A percentile compares a stretch with the other conserved stretches of the same genome.
phyloP scores from a whole-genome alignment of 2,888 invertebrate genomes.

The Heliothis peltigera region DNA sequence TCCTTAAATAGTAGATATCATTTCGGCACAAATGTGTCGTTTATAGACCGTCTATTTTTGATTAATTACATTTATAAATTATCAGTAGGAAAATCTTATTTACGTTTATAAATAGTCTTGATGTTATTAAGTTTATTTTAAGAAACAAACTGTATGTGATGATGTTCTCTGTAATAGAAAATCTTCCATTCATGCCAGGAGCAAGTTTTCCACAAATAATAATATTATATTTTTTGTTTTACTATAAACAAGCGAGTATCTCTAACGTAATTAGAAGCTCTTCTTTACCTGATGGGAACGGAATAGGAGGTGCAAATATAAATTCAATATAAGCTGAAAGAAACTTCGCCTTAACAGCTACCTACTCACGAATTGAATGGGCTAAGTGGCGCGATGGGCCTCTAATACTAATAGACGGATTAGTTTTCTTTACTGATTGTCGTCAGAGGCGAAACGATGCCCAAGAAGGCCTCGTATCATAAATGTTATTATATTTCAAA shows the following conservation, averaged over 20 bases:
- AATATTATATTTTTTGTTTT: no score
- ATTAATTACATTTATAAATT: neutral
- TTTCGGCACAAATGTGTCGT: neutral
- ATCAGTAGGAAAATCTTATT: neutral
- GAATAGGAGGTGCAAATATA: no score
- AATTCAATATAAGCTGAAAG: neutral
- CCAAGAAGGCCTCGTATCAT: slow-evolving; percentile 26
- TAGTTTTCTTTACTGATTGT: slow-evolving; percentile 76
- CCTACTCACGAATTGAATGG: slow-evolving; percentile 57
- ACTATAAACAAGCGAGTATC: no score
- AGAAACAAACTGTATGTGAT: neutral
- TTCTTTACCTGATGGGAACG: no score
- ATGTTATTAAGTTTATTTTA: neutral
- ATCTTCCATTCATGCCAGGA: no score
- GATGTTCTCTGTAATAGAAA: no score
- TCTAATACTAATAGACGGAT: slow-evolving; percentile 77
- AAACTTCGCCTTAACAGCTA: slow-evolving; percentile 52
- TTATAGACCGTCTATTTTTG: neutral
- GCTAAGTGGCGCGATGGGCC: slow-evolving; percentile 65
- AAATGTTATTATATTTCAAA: slow-evolving; percentile 35
- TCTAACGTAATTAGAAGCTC: no score
- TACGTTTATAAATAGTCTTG: neutral
- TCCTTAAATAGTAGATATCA: slow-evolving; percentile 21
- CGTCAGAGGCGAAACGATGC: slow-evolving; percentile 56
- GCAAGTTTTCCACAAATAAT: no score